Percentiles rank a stretch among this genome's conserved stretches.
phyloP scores from a whole-genome alignment of 2,113 vertebrate genomes.

The human region DNA sequence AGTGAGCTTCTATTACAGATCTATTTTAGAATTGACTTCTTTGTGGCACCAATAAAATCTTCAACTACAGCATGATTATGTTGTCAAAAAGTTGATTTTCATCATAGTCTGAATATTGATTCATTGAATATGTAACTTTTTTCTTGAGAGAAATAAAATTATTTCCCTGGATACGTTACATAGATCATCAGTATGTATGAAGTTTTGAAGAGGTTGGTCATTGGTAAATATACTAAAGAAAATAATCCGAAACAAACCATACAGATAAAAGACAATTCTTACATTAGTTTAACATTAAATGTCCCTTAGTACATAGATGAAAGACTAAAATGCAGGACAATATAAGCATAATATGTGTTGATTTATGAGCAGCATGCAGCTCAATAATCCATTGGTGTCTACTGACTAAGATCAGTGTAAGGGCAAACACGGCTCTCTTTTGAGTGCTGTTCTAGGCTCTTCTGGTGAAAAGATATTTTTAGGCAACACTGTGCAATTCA shows the following conservation, averaged over 20 bases:
- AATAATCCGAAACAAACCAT: slow-evolving; percentile 21
- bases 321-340: not conserved
- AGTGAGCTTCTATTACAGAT: not conserved
- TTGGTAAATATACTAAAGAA: slow-evolving; percentile 33
- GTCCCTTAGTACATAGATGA: not conserved
- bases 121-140: not conserved
- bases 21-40: not conserved
- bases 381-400: not conserved
- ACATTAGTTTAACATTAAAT: not conserved
- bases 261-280: not conserved
- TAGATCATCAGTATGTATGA: not conserved
- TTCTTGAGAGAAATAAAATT: slow-evolving; percentile 30
- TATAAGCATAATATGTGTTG: not conserved
- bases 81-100: slow-evolving; percentile 3
- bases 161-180: not conserved
- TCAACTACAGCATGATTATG: not conserved
- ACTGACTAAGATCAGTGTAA: slow-evolving; percentile 28
- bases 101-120: slow-evolving; percentile 14
- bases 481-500: slow-evolving; percentile 48
- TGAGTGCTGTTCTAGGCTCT: slow-evolving; percentile 23
- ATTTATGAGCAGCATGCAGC: slow-evolving; percentile 28
- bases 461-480: slow-evolving; percentile 31
- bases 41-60: not conserved
- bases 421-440: slow-evolving; percentile 1
- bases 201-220: slow-evolving; percentile 25